Base-by-base conservation (phyloP, 2,113 vertebrate genomes). In the Alligator mississippiensis region DNA sequence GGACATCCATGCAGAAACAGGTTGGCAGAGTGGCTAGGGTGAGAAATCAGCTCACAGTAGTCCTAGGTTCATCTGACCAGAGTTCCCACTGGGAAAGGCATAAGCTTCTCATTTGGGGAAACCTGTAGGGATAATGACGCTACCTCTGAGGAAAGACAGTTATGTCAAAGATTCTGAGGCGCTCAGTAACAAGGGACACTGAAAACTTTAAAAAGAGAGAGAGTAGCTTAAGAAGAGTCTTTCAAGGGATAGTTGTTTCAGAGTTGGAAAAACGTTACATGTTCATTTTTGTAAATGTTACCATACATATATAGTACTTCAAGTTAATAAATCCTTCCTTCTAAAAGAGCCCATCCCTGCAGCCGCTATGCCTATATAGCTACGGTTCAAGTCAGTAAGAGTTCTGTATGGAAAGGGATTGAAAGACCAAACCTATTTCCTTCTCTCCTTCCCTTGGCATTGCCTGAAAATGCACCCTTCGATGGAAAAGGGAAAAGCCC, bases 381-480 rank as follows among this genome's bases (percentile, higher is more conserved):
- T 77, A 64, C 34, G 2, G 5, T 17, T 63, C 76, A n/a, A 7
- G 57, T 63, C 60, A 87, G 34, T 79, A 55, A 38, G 17, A 6
- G 27, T 22, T 91, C 18, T 88, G 24, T 25, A 77, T 9, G 63
- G 72, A 25, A 30, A 2, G 5, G 59, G 38, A 68, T 1, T 1
- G 30, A 63, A 74, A 60, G 93, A 88, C 87, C 86, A 62, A 84
- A 86, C 13, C 30, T 68, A 30, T 68, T 64, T 27, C 19, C n/a
- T 66, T 55, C 38, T 55, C 82, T 80, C 30, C 55, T 80, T 62
- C 66, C 79, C 63, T 55, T 87, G 90, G 61, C 47, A 93, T 6
- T 62, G 28, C 84, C 27, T 25, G 77, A 91, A 90, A 87, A 14
- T 28, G 58, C 58, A 61, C 63, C 58, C 18, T 9, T 0, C 2